Evolutionary conservation across 1,140 invertebrate genomes (phyloP), one percentile per base, ranked within the genome.

Genomic region (Liolophura sinensis): DNA sequence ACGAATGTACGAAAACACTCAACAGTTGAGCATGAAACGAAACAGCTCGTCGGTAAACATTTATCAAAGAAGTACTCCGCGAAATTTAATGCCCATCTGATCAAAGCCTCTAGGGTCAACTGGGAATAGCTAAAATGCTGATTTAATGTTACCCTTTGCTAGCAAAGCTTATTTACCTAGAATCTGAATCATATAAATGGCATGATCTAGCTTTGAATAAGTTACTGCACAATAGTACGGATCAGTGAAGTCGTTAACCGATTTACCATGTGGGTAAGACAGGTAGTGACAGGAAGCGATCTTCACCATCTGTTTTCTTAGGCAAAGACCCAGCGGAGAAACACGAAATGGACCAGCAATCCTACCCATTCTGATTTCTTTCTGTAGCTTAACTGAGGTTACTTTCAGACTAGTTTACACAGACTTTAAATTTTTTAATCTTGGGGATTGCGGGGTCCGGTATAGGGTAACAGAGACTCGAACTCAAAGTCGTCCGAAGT

Each of bases 81-180:
- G 54, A 18, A 72, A n/a, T 9, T 12, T 47, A 62, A 69, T 67
- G 31, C 67, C 67, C 15, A 69, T 40, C 49, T 66, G 57, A 18
- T 66, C 57, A 61, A 51, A 58, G 60, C 64, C 70, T n/a, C 22
- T 24, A 1, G 64, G 62, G 60, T 67, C 62, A 22, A 72, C 61
- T 15, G 64, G 62, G n/a, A n/a, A n/a, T n/a, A n/a, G n/a, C n/a
- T n/a, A 15, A 69, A 62, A 69, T n/a, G 58, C 64, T 63, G 64
- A 47, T 58, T 69, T 56, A 50, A 69, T 69, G 40, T 69, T 65
- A 14, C 48, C 54, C 60, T 69, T 72, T 7, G 54, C n/a, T 22
- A 72, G 22, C 16, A 65, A 40, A 31, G 55, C 25, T 12, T 47
- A 31, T n/a, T 56, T 27, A 16, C 57, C 64, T 48, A 48, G 64